Evolutionary conservation across 1,140 invertebrate species (phyloP).

Genomic region (Bradynema listronoti): DNA sequence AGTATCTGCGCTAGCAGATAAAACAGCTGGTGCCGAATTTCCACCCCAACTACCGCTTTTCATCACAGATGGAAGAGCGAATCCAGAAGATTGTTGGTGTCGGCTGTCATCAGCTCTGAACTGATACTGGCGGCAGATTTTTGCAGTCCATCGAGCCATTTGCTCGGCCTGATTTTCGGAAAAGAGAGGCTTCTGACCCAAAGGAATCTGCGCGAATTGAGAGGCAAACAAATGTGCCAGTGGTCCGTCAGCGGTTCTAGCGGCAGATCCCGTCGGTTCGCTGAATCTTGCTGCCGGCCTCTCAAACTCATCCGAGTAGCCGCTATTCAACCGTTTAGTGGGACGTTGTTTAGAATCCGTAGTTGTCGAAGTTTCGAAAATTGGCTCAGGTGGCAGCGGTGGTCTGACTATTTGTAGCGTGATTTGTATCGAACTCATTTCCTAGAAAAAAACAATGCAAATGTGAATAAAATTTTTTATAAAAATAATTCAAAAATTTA

Average conservation of each 20-base stretch:
- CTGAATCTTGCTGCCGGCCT: too few species aligned
- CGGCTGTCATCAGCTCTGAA: not conserved
- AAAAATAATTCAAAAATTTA: not conserved
- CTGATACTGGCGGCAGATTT: not conserved
- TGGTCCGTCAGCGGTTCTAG: too few species aligned
- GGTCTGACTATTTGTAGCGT: conserved; percentile 45
- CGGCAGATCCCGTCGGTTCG: too few species aligned
- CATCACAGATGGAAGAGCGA: conserved; percentile 28
- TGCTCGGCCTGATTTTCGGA: not conserved
- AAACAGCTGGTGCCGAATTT: conserved; percentile 38
- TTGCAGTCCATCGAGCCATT: conserved; percentile 1
- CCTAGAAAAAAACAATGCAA: not conserved
- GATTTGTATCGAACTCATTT: conserved; percentile 24
- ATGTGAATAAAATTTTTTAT: not conserved
- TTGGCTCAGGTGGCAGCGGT: conserved; percentile 9
- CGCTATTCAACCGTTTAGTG: too few species aligned
- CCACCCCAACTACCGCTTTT: conserved; percentile 55
- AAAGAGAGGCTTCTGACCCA: not conserved
- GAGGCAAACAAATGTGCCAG: not conserved
- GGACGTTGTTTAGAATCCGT: conserved; percentile 9
- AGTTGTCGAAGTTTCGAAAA: not conserved
- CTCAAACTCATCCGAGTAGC: too few species aligned
- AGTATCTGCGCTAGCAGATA: not conserved
- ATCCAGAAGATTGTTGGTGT: not conserved
- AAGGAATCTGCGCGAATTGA: not conserved